A percentile compares a stretch with the other conserved stretches of the same genome.
Evolutionary conservation across 2,113 vertebrate genomes (phyloP).

Genomic region (Atherinomorus stipes): DNA sequence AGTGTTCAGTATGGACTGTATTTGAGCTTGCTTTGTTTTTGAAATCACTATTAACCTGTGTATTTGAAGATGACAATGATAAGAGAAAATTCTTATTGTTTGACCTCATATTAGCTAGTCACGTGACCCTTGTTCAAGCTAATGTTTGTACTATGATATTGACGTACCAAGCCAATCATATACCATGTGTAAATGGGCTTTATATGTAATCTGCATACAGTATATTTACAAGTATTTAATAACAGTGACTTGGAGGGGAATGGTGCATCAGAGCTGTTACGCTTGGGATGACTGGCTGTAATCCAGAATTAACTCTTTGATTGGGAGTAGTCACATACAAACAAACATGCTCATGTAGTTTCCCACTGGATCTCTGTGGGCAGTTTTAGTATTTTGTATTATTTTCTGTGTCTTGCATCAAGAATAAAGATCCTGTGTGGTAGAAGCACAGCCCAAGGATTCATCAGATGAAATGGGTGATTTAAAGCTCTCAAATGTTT

Average conservation of each 20-base stretch:
- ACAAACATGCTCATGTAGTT: conserved; percentile 44
- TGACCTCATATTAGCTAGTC: conserved; percentile 67
- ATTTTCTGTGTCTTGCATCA: conserved; percentile 85
- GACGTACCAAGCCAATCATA: conserved; percentile 72
- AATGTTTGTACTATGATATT: conserved; percentile 72
- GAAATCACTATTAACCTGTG: conserved; percentile 68
- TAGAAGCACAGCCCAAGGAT: conserved; percentile 60
- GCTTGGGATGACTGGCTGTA: conserved; percentile 30
- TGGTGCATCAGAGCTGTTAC: conserved; percentile 43
- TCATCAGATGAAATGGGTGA: conserved; percentile 33
- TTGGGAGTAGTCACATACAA: conserved; percentile 37
- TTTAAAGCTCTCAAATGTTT: conserved; percentile 35
- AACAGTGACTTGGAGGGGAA: conserved; percentile 23
- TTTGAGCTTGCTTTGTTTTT: conserved; percentile 62
- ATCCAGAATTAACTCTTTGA: conserved; percentile 38
- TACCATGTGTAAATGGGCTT: conserved; percentile 72
- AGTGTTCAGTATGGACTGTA: conserved; percentile 67
- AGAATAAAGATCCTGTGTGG: conserved; percentile 75
- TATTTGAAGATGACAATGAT: conserved; percentile 70
- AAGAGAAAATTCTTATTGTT: conserved; percentile 53
- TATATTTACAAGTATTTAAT: conserved; percentile 74
- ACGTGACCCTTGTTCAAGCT: conserved; percentile 68
- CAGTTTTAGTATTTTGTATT: conserved; percentile 67
- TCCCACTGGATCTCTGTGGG: conserved; percentile 67
- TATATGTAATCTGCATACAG: conserved; percentile 74